These are phyloP conservation scores for Hirtodrosophila cameraria DNA, from an alignment of 2,888 invertebrate genomes.

Conservation along the genomic window DNA sequence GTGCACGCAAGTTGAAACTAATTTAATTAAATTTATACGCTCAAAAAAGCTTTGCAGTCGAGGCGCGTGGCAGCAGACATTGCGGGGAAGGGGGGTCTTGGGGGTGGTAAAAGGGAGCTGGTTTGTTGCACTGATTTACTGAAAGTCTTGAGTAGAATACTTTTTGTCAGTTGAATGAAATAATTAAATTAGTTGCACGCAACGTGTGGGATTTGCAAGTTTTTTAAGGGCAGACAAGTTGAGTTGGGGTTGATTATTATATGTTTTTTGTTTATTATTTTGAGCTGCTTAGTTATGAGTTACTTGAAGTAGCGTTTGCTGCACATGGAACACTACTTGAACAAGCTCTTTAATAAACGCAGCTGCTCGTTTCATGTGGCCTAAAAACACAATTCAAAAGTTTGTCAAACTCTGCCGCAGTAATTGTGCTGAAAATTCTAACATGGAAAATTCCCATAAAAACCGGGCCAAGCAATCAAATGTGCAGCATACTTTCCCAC, in stretches of 20 bases:
- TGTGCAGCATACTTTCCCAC: slow-evolving; percentile 32
- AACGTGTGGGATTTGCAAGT: slow-evolving; percentile 38
- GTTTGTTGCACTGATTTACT: slow-evolving; percentile 37
- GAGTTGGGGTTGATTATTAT: slow-evolving; percentile 6
- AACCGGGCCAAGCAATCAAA: slow-evolving; percentile 62
- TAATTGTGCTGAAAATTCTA: slow-evolving; percentile 61
- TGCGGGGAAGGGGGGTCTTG: not conserved
- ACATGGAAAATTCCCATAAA: slow-evolving; percentile 51
- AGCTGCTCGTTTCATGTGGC: slow-evolving; percentile 40
- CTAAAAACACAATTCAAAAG: slow-evolving; percentile 69
- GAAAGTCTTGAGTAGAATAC: slow-evolving; percentile 20
- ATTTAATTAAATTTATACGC: slow-evolving; percentile 66
- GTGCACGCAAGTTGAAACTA: slow-evolving; percentile 39
- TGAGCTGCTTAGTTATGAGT: not conserved
- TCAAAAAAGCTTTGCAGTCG: slow-evolving; percentile 47
- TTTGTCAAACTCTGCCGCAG: slow-evolving; percentile 49
- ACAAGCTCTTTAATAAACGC: slow-evolving; percentile 13
- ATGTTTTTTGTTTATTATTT: not conserved
- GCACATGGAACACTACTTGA: slow-evolving; percentile 11
- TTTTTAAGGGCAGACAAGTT: not conserved
- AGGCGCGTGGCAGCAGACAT: slow-evolving; percentile 37
- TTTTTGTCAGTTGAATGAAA: slow-evolving; percentile 24
- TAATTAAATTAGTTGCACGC: slow-evolving; percentile 52
- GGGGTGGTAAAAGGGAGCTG: not conserved
- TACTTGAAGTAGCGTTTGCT: slow-evolving; percentile 3